phyloP scores from a whole-genome alignment of 2,888 invertebrate genomes.

The Dryobotodes eremita region DNA sequence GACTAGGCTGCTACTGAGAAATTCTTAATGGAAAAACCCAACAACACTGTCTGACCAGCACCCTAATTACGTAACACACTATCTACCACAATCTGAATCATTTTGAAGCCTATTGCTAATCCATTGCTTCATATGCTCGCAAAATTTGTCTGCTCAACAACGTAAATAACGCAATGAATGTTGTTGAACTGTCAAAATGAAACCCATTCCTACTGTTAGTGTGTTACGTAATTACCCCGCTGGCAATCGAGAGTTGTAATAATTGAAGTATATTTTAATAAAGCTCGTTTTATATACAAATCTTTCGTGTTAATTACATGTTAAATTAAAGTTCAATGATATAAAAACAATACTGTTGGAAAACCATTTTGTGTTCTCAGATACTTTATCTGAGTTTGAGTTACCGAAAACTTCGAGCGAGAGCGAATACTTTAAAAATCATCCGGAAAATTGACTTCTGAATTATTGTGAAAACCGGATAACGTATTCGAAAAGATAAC shows the following conservation, averaged over 20 bases:
- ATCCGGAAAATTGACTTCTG: constrained; percentile 22
- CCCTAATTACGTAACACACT: too few species aligned
- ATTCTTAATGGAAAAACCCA: background rate
- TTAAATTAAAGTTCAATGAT: constrained; percentile 1
- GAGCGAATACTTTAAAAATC: constrained; percentile 10
- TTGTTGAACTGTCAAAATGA: too few species aligned
- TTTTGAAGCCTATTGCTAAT: too few species aligned
- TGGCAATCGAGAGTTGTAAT: background rate
- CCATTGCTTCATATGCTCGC: too few species aligned
- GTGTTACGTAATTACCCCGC: too few species aligned
- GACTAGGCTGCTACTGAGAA: too few species aligned
- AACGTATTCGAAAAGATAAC: constrained; percentile 7
- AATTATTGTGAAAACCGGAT: constrained; percentile 7
- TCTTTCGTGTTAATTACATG: too few species aligned
- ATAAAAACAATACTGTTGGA: background rate
- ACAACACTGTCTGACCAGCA: background rate
- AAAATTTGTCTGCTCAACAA: too few species aligned
- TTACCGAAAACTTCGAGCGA: background rate
- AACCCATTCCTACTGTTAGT: too few species aligned
- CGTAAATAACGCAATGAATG: too few species aligned
- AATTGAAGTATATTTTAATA: background rate
- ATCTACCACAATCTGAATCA: too few species aligned
- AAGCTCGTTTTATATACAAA: background rate
- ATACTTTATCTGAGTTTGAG: too few species aligned
- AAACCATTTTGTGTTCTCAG: background rate